Percentiles rank a stretch among this genome's conserved stretches.
Evolutionary conservation across 2,113 vertebrate species (phyloP).

Genomic region (Sinocyclocheilus rhinocerous): DNA sequence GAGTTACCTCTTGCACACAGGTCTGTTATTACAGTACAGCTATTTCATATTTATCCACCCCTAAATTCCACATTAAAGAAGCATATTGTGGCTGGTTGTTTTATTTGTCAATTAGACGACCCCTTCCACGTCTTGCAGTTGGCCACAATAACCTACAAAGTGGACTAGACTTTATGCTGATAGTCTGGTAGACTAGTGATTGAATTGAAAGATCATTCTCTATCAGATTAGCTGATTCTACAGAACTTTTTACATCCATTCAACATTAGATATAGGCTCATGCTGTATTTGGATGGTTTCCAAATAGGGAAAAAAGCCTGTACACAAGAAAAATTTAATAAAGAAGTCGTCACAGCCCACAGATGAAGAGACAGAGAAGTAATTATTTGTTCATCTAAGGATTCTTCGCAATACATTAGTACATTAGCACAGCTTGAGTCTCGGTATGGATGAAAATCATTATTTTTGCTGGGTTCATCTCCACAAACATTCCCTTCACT

Average conservation of each 20-base stretch:
- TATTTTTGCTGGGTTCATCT: conserved; percentile 8
- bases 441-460: too few relatives aligned
- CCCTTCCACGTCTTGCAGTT: background rate
- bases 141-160: background rate
- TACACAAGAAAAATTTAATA: background rate
- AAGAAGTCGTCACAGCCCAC: background rate
- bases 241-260: background rate
- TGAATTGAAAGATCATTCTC: background rate
- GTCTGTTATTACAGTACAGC: background rate
- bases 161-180: background rate
- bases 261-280: background rate
- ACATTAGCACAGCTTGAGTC: conserved; percentile 12
- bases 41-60: background rate
- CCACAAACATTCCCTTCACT: background rate
- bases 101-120: background rate
- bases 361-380: background rate
- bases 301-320: conserved; percentile 1
- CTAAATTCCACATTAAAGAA: conserved; percentile 1
- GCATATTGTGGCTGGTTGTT: background rate
- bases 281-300: background rate
- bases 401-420: background rate
- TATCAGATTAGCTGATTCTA: background rate
- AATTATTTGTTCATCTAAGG: conserved; percentile 10
- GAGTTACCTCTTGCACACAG: background rate
- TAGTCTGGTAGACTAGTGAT: background rate